Base-by-base conservation (phyloP, 1,140 invertebrate genomes). In the Teleopsis dalmanni region DNA sequence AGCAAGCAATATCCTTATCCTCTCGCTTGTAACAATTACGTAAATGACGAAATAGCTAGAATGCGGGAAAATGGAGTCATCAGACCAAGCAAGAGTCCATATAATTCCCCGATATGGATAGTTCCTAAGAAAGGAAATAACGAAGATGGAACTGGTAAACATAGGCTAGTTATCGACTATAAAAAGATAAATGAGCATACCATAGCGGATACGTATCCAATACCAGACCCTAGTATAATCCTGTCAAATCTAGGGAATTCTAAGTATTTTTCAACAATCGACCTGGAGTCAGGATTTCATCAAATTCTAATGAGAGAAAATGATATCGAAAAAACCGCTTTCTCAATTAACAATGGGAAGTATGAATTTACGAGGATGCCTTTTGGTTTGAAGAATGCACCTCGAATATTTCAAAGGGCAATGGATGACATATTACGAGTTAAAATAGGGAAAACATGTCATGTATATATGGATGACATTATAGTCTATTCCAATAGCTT, bases 281-380 rank as follows among this genome's bases (percentile, higher is more conserved):
- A 79, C 60, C 50, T 75, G 6, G 57, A 57, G 3, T 58, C 53
- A 19, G 77, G 77, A 5, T 79, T 73, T 52, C 73, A 73, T 55
- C 76, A 80, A 56, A 56, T 73, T 7, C 53, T 53, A 10, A 49
- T 70, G 4, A 45, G 16, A 22, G 27, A 46, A 40, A 34, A 55
- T 31, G 59, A 65, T 36, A 35, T 42, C 25, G 35, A 18, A 41
- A 18, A 48, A 48, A 45, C 41, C 38, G 47, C 51, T 16, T 53
- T 48, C 23, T 40, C 26, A 3, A 45, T 35, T 8, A 23, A 23
- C 3, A 27, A 22, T n/a, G 31, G 34, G n/a, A 31, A 48, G 13
- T 48, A 33, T 13, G 35, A 48, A 19, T 53, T 36, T 9, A 48
- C 41, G 7, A 31, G 58, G 23, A 65, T 74, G 59, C 58, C 59